Percentiles rank a stretch among this genome's conserved stretches.
Evolutionary conservation across 2,113 vertebrate genomes (phyloP).

Genomic region (Menura novaehollandiae): DNA sequence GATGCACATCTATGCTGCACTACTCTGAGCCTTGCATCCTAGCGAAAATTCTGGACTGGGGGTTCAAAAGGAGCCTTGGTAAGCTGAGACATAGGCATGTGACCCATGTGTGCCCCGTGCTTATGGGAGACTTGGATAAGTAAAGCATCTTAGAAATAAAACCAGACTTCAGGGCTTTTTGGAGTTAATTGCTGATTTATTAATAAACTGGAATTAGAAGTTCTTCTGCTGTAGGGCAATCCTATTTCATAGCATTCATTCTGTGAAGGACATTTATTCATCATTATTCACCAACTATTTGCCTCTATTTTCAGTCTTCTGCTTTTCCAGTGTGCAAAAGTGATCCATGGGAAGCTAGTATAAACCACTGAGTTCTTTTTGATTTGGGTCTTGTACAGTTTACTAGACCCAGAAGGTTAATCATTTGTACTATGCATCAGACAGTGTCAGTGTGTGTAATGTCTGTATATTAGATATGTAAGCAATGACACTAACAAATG

Average conservation of each 20-base stretch:
- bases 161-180: neutral
- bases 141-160: neutral
- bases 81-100: neutral
- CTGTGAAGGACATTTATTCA: neutral
- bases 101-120: fast-evolving
- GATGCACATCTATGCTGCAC: neutral
- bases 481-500: neutral
- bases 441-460: neutral
- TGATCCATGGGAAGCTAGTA: neutral
- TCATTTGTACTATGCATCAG: neutral
- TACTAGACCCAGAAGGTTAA: neutral
- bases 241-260: neutral
- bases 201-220: neutral
- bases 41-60: neutral
- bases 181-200: neutral
- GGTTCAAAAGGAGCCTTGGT: neutral
- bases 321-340: neutral
- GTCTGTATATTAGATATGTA: neutral
- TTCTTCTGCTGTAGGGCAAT: neutral
- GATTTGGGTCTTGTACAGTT: neutral
- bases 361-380: neutral
- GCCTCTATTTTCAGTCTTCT: neutral
- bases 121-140: neutral
- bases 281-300: neutral
- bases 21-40: neutral